Evolutionary conservation across 2,888 invertebrate genomes (phyloP), one percentile per base, ranked within the genome.

Genomic region (Ichneumoninae sp.): DNA sequence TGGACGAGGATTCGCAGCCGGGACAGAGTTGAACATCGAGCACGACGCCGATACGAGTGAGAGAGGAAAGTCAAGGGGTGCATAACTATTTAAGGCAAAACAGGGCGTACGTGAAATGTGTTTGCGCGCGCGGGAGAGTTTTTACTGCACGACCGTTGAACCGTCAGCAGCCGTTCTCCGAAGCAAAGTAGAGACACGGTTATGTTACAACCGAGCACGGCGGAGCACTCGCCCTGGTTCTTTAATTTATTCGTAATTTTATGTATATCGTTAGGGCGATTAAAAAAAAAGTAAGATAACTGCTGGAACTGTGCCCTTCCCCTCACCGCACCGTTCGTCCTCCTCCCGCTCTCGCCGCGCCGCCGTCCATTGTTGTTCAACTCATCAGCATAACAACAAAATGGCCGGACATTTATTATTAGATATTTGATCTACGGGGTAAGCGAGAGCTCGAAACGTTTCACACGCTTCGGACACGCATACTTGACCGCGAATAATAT

Each of bases 61-160:
- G 66, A 71, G 50, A 50, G 79, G 62, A 33, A 65, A 60, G 5
- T 85, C 75, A 82, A 90, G 88, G 92, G 92, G 92, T 92, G 92
- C 91, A 91, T 92, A 91, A 91, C 91, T 91, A 91, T 91, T 90
- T 88, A 87, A 87, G 86, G 16, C 86, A 86, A 87, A 88, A 85
- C 86, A 76, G 80, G 80, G 81, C 72, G 77, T 82, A 54, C 85
- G 79, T 76, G 36, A 88, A 87, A 87, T 86, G 87, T 86, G 82
- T 78, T 83, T 83, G 82, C 85, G 86, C 86, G 85, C 83, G 68
- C 57, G 62, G 68, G 74, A 40, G 40, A 62, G 79, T 90, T 89
- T 88, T 89, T 90, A 89, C 80, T 82, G 74, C 47, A 65, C 88
- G 89, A 90, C 91, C 90, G 91, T 91, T 91, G 91, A 91, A 90